Evolutionary conservation across 2,888 invertebrate species (phyloP).

Genomic region (Punctoribates punctum): DNA sequence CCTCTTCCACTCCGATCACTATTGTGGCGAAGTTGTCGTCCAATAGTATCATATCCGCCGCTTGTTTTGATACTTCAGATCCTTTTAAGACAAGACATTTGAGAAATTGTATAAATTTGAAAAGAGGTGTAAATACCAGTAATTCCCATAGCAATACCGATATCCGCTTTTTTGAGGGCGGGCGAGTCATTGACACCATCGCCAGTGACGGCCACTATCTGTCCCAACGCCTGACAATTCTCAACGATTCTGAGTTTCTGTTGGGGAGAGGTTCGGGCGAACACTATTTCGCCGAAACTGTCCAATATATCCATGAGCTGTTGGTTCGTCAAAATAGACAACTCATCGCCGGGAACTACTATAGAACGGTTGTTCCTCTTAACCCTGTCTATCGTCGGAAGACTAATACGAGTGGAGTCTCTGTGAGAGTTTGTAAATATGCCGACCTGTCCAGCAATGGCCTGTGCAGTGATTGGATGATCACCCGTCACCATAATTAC

Average conservation of each 20-base stretch:
- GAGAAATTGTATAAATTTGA: too few species aligned
- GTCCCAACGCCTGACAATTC: conserved; percentile 50
- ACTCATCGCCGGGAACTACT: conserved; percentile 40
- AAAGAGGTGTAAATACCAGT: conserved; percentile 46
- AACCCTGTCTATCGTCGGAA: too few species aligned
- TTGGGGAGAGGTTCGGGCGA: conserved; percentile 57
- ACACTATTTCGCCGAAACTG: conserved; percentile 50
- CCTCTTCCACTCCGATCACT: conserved; percentile 57
- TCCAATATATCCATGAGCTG: conserved; percentile 12
- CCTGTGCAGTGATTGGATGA: conserved; percentile 50
- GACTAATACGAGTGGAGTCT: too few species aligned
- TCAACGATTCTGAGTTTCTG: conserved; percentile 54
- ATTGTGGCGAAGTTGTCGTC: conserved; percentile 58
- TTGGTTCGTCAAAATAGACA: neutral
- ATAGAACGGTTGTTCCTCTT: conserved; percentile 13
- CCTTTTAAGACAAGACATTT: conserved; percentile 25
- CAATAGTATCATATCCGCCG: conserved; percentile 57
- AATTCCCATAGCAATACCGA: conserved; percentile 49
- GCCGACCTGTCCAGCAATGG: conserved; percentile 55
- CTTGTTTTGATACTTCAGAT: conserved; percentile 54
- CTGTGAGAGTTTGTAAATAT: conserved; percentile 54
- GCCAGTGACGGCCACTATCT: conserved; percentile 51
- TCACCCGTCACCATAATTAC: conserved; percentile 55
- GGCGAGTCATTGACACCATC: conserved; percentile 52
- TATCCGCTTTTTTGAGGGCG: conserved; percentile 51